phyloP scores from a whole-genome alignment of 2,888 invertebrate genomes.

The Ceraclea dissimilis region DNA sequence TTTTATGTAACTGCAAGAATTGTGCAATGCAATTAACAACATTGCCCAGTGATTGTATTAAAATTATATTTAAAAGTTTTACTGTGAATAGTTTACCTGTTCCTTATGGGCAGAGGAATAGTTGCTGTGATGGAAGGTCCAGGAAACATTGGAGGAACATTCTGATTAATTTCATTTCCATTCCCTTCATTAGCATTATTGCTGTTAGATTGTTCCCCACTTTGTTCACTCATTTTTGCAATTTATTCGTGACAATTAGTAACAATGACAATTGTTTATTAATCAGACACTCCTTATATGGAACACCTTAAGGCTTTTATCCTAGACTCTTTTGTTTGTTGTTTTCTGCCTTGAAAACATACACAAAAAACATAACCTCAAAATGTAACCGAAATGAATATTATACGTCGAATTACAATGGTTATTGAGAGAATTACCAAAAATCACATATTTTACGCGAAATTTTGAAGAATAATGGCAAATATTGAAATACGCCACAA shows the following conservation, averaged over 20 bases:
- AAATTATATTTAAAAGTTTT: no score
- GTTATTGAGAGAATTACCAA: no score
- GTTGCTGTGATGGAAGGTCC: slow-evolving; percentile 20
- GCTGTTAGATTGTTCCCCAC: neutral
- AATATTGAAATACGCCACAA: no score
- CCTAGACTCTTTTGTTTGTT: slow-evolving; percentile 9
- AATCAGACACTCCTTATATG: slow-evolving; percentile 9
- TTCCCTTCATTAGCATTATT: neutral
- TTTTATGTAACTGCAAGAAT: no score
- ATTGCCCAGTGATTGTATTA: no score
- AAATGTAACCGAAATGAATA: no score
- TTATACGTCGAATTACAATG: no score
- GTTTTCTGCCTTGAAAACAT: slow-evolving; percentile 11
- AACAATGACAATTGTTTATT: neutral
- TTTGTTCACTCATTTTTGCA: slow-evolving; percentile 14
- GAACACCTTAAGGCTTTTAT: slow-evolving; percentile 9
- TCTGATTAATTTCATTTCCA: neutral
- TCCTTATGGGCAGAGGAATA: slow-evolving; percentile 18
- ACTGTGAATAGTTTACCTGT: slow-evolving; percentile 18
- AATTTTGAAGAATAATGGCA: no score
- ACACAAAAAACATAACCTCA: no score
- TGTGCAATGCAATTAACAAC: no score
- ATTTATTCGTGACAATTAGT: neutral
- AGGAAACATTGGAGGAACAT: slow-evolving; percentile 1
- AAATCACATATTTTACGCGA: no score